Percentiles rank a stretch among this genome's conserved stretches.
These are phyloP conservation scores for Phasia obesa DNA, from an alignment of 2,888 invertebrate species.

Conservation along the genomic window DNA sequence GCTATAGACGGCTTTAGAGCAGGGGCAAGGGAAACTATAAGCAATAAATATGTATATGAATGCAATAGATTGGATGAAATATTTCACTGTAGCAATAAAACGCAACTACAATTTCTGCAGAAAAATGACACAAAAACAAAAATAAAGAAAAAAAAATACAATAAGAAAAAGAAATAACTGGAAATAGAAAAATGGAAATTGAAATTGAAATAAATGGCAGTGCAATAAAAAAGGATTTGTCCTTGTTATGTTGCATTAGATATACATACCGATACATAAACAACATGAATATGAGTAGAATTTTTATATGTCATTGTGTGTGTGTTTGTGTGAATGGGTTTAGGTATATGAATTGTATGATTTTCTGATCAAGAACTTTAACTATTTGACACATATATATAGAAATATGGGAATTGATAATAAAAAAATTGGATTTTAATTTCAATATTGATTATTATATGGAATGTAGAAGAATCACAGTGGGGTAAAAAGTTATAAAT, in stretches of 20 bases:
- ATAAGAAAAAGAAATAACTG: constrained; percentile 36
- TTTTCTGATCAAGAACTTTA: constrained; percentile 20
- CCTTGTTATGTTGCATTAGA: constrained; percentile 68
- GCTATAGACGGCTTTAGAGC: neutral
- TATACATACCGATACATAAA: constrained; percentile 6
- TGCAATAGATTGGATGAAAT: constrained; percentile 66
- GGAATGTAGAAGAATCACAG: neutral
- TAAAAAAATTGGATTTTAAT: constrained; percentile 25
- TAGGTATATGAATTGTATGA: neutral
- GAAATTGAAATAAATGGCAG: constrained; percentile 69
- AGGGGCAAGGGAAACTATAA: constrained; percentile 43
- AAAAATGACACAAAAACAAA: constrained; percentile 14
- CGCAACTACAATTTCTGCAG: constrained; percentile 37
- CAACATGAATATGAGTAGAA: neutral
- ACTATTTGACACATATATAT: constrained; percentile 34
- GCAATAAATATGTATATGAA: constrained; percentile 57
- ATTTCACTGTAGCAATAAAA: constrained; percentile 56
- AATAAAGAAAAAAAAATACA: constrained; percentile 15
- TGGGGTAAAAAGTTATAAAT: neutral
- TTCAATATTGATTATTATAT: constrained; percentile 23
- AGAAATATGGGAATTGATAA: constrained; percentile 2
- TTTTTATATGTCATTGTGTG: neutral
- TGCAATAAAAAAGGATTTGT: constrained; percentile 69
- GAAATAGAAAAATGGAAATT: constrained; percentile 55
- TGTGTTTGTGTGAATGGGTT: neutral